Conservation (phyloP, 2,797 vertebrate species). For the Zalophus californianus region DNA sequence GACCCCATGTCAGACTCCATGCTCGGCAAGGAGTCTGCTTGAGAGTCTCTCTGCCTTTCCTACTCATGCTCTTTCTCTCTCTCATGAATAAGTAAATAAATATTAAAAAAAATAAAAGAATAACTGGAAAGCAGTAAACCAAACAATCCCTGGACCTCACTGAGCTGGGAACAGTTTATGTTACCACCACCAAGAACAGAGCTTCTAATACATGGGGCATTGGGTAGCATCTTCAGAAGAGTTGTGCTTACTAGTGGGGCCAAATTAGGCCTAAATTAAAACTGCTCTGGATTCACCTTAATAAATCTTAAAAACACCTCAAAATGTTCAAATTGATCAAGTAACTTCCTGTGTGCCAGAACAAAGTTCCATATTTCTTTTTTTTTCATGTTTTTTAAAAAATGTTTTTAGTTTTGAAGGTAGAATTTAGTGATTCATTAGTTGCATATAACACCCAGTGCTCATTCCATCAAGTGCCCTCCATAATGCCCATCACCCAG, state of each 20-base stretch:
- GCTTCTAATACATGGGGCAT: neutral
- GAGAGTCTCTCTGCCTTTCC: too few species aligned
- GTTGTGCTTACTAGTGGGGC: neutral
- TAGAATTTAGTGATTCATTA: neutral
- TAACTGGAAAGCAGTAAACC: neutral
- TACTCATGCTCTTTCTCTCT: neutral
- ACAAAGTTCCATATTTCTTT: neutral
- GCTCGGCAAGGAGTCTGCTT: too few species aligned
- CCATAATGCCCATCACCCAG: neutral
- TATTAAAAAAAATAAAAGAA: neutral
- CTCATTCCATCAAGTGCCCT: neutral
- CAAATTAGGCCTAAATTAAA: neutral
- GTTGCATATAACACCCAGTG: neutral
- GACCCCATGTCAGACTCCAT: neutral
- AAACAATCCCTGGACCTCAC: neutral
- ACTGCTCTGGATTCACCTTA: neutral
- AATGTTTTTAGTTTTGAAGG: neutral
- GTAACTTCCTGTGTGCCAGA: neutral
- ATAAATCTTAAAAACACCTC: conserved; percentile 6
- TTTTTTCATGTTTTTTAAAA: neutral
- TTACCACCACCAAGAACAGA: neutral
- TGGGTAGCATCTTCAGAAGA: neutral
- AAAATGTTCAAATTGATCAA: neutral
- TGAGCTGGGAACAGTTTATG: neutral
- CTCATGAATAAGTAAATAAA: neutral